Evolutionary conservation across 2,797 vertebrate genomes (phyloP), one percentile per base, ranked within the genome.

Genomic region (Harpagifer antarcticus): DNA sequence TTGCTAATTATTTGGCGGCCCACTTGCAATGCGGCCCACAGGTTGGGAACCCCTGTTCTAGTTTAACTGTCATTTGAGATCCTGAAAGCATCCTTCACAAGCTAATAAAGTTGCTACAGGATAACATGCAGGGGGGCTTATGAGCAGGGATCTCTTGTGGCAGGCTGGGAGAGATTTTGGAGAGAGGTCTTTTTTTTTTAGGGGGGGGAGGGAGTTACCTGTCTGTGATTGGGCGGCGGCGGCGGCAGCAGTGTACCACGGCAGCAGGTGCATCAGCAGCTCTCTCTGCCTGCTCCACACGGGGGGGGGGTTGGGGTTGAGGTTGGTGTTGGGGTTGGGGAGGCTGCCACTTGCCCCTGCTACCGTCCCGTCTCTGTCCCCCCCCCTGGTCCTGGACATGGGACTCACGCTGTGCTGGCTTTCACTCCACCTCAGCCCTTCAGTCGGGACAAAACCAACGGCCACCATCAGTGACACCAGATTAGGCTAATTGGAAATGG

Each of bases 371-470:
- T 94, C 93, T 89, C 88, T 91, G 88, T 93, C 90, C 92, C 92
- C 92, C 89, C 89, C 92, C 93, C 91, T 91, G 85, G 90, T 89
- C 92, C 93, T 94, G 92, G 90, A 72, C 90, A 86, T 85, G 89
- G 92, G 88, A 78, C 92, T 94, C 94, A 94, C 93, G 90, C 90
- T 91, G 91, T 95, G 94, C 94, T 96, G 95, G 94, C 91, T 95
- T 95, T 96, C 95, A 92, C 92, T 95, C 94, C 95, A 95, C 87
- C 94, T 95, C 90, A 94, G 89, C 91, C 95, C 95, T 96, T 95
- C 88, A 89, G 91, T 93, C 74, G 42, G 93, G 93, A 95, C 88
- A 95, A 93, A 95, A 93, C 90, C 88, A 91, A 80, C 65, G 87
- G 90, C 92, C 89, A 93, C 72, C 79, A 68, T 5, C 66, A 75